Evolutionary conservation across 1,140 invertebrate species (phyloP), one percentile per base, ranked within the genome.

Genomic region (Sinella curviseta): DNA sequence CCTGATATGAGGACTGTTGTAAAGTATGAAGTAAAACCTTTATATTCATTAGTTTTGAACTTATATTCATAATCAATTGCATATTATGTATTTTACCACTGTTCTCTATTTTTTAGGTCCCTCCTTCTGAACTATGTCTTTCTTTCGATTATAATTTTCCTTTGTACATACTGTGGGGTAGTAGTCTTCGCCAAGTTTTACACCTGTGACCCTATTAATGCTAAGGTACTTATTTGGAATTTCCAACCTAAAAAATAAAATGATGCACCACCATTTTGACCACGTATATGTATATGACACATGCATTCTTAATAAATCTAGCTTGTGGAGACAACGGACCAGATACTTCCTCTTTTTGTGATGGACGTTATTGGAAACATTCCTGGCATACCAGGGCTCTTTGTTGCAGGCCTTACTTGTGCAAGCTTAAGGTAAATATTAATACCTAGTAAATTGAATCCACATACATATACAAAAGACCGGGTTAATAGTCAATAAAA

Each of bases 371-470:
- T 95, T 2, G 89, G 90, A 0, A 84, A 89, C 0, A 87, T 92
- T 26, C 91, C 91, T 31, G 94, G 94, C 0, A 86, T 96, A 79
- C 90, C 93, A 0, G 94, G 94, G 0, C 88, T 96, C 14, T 95
- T 96, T 85, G 90, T 95, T 88, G 92, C 93, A 17, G 91, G 48
- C n/a, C 33, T 54, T 1, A 55, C 36, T 33, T 74, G 30, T 26
- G 36, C 65, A 17, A 33, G 67, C 34, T 67, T 70, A 33, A 70
- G 65, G 65, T 70, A 70, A 20, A 28, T 65, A 65, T 65, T 65
- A 24, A 12, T 24, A 54, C n/a, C 48, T 14, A 2, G 78, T 78
- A 36, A 79, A 82, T 36, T 80, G 67, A 55, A 24, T 82, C n/a
- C 57, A 57, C 16, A 65, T 31, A 34, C 48, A 31, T 16, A 39